Conservation (phyloP, 2,113 vertebrate species). For the human (Homo sapiens) region DNA sequence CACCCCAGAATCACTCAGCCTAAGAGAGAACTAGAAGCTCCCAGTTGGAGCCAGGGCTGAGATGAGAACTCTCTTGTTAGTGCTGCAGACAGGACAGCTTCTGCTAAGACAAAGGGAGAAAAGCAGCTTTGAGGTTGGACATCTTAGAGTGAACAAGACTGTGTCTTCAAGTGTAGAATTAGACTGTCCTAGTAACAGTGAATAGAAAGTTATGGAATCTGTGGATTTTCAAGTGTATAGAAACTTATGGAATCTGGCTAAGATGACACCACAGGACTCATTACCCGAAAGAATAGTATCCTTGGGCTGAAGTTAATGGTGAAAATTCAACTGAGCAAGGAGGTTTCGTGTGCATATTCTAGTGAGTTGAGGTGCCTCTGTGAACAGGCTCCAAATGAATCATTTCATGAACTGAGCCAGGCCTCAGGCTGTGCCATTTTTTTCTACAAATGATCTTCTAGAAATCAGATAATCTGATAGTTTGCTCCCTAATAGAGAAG, state of each 20-base stretch:
- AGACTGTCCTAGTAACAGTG: background rate
- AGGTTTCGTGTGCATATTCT: background rate
- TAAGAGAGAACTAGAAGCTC: background rate
- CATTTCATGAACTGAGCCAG: background rate
- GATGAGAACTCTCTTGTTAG: background rate
- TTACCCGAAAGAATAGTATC: background rate
- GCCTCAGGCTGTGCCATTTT: background rate
- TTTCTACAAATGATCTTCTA: background rate
- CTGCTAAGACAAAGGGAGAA: background rate
- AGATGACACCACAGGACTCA: background rate
- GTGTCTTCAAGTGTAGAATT: background rate
- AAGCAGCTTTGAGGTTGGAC: background rate
- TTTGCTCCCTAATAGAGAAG: background rate
- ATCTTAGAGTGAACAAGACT: background rate
- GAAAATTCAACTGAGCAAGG: background rate
- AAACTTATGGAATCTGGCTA: background rate
- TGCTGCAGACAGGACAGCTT: background rate
- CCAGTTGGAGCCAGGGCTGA: background rate
- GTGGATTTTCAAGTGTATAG: background rate
- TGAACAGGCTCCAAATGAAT: background rate
- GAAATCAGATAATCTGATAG: background rate
- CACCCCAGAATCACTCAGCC: fast-evolving
- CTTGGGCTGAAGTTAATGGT: background rate
- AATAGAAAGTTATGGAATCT: background rate
- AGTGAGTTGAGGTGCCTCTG: background rate